Conservation (phyloP, 2,888 invertebrate species). For the Tryphoninae sp. region DNA sequence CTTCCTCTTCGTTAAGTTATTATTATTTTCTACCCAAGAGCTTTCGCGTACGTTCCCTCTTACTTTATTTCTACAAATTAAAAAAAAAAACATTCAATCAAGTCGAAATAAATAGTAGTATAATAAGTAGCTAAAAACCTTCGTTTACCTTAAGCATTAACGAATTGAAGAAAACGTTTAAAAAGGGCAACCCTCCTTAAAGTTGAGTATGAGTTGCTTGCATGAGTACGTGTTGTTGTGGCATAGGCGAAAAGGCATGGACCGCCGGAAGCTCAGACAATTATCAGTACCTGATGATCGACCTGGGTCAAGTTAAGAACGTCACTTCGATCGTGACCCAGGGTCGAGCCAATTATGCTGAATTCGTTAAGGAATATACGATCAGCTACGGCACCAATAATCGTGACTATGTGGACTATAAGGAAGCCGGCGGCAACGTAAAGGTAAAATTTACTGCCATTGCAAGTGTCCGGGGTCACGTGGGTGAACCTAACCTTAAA, state of each 20-base stretch:
- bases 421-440: slow-evolving; percentile 93
- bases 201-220: slow-evolving; percentile 77
- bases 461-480: slow-evolving; percentile 24
- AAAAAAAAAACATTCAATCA: background rate
- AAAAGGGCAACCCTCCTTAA: slow-evolving; percentile 37
- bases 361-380: slow-evolving; percentile 96
- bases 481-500: slow-evolving; percentile 19
- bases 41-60: slow-evolving; percentile 23
- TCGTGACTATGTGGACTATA: slow-evolving; percentile 93
- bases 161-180: slow-evolving; percentile 13
- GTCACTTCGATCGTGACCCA: slow-evolving; percentile 94
- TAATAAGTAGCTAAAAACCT: background rate
- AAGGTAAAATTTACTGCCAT: slow-evolving; percentile 85
- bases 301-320: slow-evolving; percentile 93
- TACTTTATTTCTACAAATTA: slow-evolving; percentile 1
- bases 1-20: slow-evolving; percentile 44
- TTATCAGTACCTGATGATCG: slow-evolving; percentile 94
- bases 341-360: slow-evolving; percentile 93
- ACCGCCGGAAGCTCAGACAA: slow-evolving; percentile 95
- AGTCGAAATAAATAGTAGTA: background rate
- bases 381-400: slow-evolving; percentile 96
- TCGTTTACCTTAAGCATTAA: background rate
- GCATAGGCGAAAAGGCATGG: slow-evolving; percentile 94
- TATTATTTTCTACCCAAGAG: slow-evolving; percentile 30
- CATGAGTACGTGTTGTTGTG: slow-evolving; percentile 78